Percentiles rank a stretch among this genome's conserved stretches.
These are phyloP conservation scores for Pollimyrus isidori DNA, from an alignment of 2,113 vertebrate genomes.

Conservation along the genomic window DNA sequence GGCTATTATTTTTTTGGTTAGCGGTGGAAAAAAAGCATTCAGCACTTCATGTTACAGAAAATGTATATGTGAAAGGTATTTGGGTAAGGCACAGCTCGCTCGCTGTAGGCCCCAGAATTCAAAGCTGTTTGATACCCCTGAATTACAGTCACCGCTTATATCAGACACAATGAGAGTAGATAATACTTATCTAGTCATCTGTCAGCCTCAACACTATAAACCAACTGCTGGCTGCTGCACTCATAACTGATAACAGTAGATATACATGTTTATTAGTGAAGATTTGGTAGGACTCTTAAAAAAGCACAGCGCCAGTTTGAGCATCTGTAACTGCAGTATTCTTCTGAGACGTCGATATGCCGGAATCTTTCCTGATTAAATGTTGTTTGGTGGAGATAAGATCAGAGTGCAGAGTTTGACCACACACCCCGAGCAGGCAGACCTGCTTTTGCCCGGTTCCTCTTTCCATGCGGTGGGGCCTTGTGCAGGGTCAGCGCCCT, in stretches of 20 bases:
- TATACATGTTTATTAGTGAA: background rate
- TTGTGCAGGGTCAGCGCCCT: constrained; percentile 38
- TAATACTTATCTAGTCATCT: background rate
- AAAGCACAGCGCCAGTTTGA: background rate
- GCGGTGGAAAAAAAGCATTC: background rate
- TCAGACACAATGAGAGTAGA: background rate
- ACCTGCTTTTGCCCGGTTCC: constrained; percentile 34
- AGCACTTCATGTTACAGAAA: background rate
- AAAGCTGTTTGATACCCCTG: background rate
- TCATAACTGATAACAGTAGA: background rate
- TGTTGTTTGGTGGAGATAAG: constrained; percentile 31
- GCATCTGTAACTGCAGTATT: background rate
- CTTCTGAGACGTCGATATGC: constrained; percentile 13
- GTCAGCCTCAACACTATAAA: background rate
- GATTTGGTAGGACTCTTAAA: background rate
- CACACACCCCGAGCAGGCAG: constrained; percentile 20
- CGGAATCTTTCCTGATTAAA: constrained; percentile 35
- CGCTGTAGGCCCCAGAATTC: background rate
- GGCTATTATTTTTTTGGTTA: background rate
- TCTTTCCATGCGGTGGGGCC: constrained; percentile 35
- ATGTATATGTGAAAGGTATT: background rate
- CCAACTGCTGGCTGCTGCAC: background rate
- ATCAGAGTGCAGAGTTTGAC: constrained; percentile 29
- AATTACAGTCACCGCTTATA: background rate
- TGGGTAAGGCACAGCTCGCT: background rate